A percentile compares a stretch with the other conserved stretches of the same genome.
Conservation (phyloP, 2,797 vertebrate species). For the Xenops minutus region DNA sequence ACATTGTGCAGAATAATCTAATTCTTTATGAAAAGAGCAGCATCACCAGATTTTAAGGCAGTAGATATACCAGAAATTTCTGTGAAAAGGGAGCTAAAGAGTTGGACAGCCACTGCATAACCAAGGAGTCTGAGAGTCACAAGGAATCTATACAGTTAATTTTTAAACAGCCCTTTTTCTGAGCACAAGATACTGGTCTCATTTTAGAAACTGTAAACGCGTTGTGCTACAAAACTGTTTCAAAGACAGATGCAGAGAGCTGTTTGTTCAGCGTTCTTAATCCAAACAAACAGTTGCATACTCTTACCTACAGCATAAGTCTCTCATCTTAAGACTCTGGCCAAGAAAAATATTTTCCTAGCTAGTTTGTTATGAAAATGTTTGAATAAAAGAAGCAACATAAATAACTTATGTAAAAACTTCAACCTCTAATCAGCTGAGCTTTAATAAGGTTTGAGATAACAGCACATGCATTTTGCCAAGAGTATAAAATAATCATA, state of each 20-base stretch:
- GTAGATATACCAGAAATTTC: background rate
- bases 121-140: background rate
- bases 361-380: constrained; percentile 78
- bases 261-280: constrained; percentile 38
- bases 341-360: constrained; percentile 80
- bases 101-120: background rate
- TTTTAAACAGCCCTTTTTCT: background rate
- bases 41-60: background rate
- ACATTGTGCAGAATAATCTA: background rate
- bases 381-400: constrained; percentile 73
- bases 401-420: constrained; percentile 71
- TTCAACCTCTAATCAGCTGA: constrained; percentile 62
- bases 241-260: background rate
- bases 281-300: constrained; percentile 61
- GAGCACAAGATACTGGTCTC: background rate
- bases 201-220: background rate
- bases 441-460: constrained; percentile 65
- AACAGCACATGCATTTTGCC: constrained; percentile 58
- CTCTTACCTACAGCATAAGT: constrained; percentile 62
- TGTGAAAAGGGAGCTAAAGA: background rate
- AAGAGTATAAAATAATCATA: constrained; percentile 75
- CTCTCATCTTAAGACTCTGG: constrained; percentile 30
- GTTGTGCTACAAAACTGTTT: background rate
- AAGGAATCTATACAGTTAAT: background rate
- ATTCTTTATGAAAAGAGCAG: background rate